These are phyloP conservation scores for Tribolium madens DNA, from an alignment of 1,140 invertebrate genomes.

Conservation along the genomic window DNA sequence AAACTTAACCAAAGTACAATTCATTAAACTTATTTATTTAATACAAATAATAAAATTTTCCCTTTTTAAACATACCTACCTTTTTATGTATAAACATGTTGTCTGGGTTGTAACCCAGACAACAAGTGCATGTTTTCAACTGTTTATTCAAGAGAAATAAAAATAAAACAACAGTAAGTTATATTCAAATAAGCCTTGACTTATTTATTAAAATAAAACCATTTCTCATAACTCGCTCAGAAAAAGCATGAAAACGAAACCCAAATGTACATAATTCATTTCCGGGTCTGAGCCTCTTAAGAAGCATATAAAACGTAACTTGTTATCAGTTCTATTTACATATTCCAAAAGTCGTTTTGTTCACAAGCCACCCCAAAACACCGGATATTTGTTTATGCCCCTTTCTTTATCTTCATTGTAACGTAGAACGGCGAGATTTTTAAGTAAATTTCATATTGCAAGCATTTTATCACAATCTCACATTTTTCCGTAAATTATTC, in stretches of 20 bases:
- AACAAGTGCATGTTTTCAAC: too few relatives aligned
- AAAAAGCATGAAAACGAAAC: neutral
- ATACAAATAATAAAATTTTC: too few relatives aligned
- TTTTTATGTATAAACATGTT: too few relatives aligned
- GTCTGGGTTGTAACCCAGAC: too few relatives aligned
- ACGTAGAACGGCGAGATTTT: neutral
- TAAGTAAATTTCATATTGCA: constrained; percentile 24
- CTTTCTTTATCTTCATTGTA: constrained; percentile 31
- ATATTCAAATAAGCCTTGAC: too few relatives aligned
- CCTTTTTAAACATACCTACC: too few relatives aligned
- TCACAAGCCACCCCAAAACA: constrained; percentile 33
- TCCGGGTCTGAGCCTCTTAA: constrained; percentile 2
- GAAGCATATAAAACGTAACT: constrained; percentile 13
- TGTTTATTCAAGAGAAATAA: neutral
- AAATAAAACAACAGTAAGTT: neutral
- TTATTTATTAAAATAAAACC: neutral
- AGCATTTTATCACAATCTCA: constrained; percentile 4
- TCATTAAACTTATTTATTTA: too few relatives aligned
- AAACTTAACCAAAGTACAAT: too few relatives aligned
- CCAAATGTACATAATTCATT: constrained; percentile 10
- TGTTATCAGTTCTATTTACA: constrained; percentile 32
- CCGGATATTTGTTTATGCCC: constrained; percentile 36
- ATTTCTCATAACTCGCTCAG: neutral
- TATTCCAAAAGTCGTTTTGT: constrained; percentile 32
- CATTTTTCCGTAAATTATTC: constrained; percentile 30